Percentiles rank a stretch among this genome's conserved stretches.
These are phyloP conservation scores for Larimichthys polyactis DNA, from an alignment of 2,113 vertebrate genomes.

Conservation along the genomic window DNA sequence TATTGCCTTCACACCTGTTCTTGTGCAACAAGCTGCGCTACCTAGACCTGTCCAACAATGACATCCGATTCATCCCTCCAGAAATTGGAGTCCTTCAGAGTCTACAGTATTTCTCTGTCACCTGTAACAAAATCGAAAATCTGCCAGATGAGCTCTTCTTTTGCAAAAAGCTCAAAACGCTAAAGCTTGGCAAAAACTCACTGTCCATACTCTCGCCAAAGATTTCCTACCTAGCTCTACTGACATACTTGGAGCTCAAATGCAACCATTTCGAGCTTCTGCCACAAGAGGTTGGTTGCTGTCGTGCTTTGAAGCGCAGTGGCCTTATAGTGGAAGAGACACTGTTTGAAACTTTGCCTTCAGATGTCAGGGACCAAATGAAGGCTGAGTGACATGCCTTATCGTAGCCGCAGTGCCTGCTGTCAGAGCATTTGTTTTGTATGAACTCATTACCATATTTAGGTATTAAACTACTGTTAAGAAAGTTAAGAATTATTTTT, in stretches of 20 bases:
- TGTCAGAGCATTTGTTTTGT: slow-evolving; percentile 44
- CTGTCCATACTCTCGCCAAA: slow-evolving; percentile 95
- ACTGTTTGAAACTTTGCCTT: slow-evolving; percentile 96
- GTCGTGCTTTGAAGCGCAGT: slow-evolving; percentile 90
- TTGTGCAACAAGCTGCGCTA: slow-evolving; percentile 97
- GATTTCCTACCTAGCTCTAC: slow-evolving; percentile 90
- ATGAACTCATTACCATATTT: slow-evolving; percentile 52
- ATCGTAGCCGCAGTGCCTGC: slow-evolving; percentile 82
- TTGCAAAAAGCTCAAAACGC: slow-evolving; percentile 97
- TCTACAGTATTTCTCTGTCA: slow-evolving; percentile 96
- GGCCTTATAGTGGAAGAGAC: slow-evolving; percentile 92
- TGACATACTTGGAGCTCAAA: slow-evolving; percentile 94
- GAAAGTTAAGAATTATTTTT: slow-evolving; percentile 1
- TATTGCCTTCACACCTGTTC: slow-evolving; percentile 97
- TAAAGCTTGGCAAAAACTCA: slow-evolving; percentile 96
- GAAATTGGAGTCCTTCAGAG: slow-evolving; percentile 98
- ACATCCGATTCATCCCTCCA: slow-evolving; percentile 97
- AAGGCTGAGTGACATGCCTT: slow-evolving; percentile 89
- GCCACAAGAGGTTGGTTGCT: slow-evolving; percentile 92
- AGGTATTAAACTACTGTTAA: slow-evolving; percentile 44
- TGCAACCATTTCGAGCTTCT: slow-evolving; percentile 96
- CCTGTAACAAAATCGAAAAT: slow-evolving; percentile 96
- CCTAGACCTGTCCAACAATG: slow-evolving; percentile 94
- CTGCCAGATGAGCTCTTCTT: slow-evolving; percentile 98
- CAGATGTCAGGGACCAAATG: slow-evolving; percentile 96